These are phyloP conservation scores for Chesias legatella DNA, from an alignment of 2,888 invertebrate species.

Conservation along the genomic window DNA sequence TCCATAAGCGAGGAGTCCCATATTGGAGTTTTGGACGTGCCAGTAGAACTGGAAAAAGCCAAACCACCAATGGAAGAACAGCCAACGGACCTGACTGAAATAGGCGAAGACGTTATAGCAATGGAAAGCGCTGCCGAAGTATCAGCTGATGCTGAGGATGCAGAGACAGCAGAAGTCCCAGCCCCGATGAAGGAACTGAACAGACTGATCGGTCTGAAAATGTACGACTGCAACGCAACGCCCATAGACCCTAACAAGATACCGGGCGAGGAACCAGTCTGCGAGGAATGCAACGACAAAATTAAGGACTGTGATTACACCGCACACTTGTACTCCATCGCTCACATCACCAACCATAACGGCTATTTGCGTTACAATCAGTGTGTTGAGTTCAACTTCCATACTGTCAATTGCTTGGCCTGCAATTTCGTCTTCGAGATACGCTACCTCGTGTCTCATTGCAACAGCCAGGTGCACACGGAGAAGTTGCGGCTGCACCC, in stretches of 20 bases:
- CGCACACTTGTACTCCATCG: background rate
- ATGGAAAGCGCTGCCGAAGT: too few relatives aligned
- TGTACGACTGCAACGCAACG: background rate
- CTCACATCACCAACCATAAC: background rate
- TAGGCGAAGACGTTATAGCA: too few relatives aligned
- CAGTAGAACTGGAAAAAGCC: too few relatives aligned
- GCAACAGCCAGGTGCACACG: background rate
- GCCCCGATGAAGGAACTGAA: too few relatives aligned
- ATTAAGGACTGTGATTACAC: background rate
- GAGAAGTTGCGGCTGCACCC: background rate
- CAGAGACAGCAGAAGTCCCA: too few relatives aligned
- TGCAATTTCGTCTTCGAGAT: background rate
- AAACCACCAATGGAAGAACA: too few relatives aligned
- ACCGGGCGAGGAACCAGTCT: background rate
- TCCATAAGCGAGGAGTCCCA: too few relatives aligned
- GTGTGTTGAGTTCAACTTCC: background rate
- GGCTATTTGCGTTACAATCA: background rate
- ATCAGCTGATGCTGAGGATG: too few relatives aligned
- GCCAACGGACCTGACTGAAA: too few relatives aligned
- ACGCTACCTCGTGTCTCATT: background rate
- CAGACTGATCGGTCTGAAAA: background rate
- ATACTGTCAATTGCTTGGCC: background rate
- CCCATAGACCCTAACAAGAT: background rate
- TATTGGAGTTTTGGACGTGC: too few relatives aligned
- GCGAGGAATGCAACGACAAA: background rate